phyloP scores from a whole-genome alignment of 2,797 vertebrate genomes.

The Scleropages formosus region DNA sequence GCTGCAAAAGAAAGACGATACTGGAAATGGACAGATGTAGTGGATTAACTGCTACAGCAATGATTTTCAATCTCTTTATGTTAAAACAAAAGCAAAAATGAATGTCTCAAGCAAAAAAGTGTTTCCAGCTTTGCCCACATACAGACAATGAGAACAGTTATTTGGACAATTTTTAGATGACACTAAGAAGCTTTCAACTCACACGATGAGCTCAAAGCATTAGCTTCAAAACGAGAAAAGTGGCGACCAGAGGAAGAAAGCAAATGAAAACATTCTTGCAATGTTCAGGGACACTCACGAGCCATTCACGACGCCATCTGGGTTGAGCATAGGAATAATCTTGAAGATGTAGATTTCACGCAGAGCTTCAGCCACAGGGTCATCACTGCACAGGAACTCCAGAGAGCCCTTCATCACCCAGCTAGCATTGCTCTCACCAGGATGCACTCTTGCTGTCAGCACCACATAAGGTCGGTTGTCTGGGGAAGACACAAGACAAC shows the following conservation, averaged over 20 bases:
- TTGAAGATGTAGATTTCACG: constrained; percentile 88
- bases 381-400: constrained; percentile 82
- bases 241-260: no score
- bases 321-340: constrained; percentile 90
- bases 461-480: constrained; percentile 79
- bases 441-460: constrained; percentile 83
- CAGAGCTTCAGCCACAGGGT: constrained; percentile 78
- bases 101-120: background rate
- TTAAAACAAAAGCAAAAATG: background rate
- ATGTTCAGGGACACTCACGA: constrained; percentile 68
- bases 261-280: no score
- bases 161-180: background rate
- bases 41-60: background rate
- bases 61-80: background rate
- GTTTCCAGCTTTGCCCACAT: background rate
- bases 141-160: background rate
- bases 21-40: background rate
- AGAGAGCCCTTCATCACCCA: constrained; percentile 93
- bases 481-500: constrained; percentile 46
- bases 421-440: constrained; percentile 88
- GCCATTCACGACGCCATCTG: constrained; percentile 91
- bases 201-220: no score
- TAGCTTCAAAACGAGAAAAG: background rate
- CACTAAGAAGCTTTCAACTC: background rate
- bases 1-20: background rate